Conservation (phyloP, 2,888 invertebrate species). For the Drosophila picticornis region DNA sequence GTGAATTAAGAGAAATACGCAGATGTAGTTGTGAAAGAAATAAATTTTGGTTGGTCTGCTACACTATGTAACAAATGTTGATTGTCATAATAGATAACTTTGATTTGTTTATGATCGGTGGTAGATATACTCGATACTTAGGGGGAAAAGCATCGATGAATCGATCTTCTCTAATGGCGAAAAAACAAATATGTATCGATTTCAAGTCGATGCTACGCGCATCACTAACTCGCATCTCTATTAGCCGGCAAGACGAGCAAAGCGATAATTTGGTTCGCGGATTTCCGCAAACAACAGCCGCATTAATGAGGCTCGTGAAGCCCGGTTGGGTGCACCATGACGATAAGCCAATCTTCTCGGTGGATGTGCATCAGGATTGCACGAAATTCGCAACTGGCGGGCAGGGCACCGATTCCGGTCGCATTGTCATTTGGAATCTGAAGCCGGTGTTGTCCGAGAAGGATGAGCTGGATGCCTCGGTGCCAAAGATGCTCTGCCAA, state of each 20-base stretch:
- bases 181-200: background rate
- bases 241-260: conserved; percentile 33
- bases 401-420: conserved; percentile 95
- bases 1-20: background rate
- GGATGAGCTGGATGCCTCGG: conserved; percentile 91
- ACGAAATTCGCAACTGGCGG: conserved; percentile 97
- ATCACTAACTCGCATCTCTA: conserved; percentile 20
- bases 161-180: background rate
- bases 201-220: background rate
- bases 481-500: conserved; percentile 97
- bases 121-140: background rate
- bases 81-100: background rate
- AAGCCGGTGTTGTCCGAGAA: conserved; percentile 92
- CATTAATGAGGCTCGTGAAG: conserved; percentile 93
- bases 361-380: conserved; percentile 98
- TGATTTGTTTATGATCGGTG: background rate
- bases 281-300: conserved; percentile 32
- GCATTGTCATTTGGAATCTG: conserved; percentile 98
- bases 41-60: background rate
- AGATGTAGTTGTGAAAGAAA: background rate
- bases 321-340: conserved; percentile 97
- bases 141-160: background rate
- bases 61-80: background rate
- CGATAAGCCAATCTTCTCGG: conserved; percentile 97
- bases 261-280: conserved; percentile 7